Evolutionary conservation across 2,797 vertebrate species (phyloP), one percentile per base, ranked within the genome.

Genomic region (Argentina silus): DNA sequence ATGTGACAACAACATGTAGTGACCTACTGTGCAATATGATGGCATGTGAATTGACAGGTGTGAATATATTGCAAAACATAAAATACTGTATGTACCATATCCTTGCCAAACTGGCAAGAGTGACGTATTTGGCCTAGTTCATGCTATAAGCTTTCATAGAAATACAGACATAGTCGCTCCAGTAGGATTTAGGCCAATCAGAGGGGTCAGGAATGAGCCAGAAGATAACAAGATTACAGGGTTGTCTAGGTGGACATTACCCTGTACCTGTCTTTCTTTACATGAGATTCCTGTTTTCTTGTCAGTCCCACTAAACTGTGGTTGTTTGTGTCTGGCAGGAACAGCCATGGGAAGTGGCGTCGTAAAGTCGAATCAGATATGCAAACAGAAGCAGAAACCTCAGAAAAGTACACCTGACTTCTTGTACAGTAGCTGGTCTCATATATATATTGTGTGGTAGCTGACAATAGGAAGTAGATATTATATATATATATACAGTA

Each of bases 301-400:
- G 44, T 6, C 48, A 36, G 10, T 15, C 15, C 21, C 59, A 48
- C 19, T 69, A 36, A 15, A 59, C 9, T 59, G 53, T 42, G 42
- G 42, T 57, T 57, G 10, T 69, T 43, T 47, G 17, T 79, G 55
- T 21, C 27, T 64, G 56, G 72, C 85, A 93, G 90, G 79, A 86
- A 85, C 77, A 89, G 83, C 81, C 87, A 94, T 95, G 94, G 94
- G 94, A 90, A 93, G 93, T 92, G 93, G 93, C 12, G 93, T 94
- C 83, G 68, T 93, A 70, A 95, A 92, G 85, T 90, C 87, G 75
- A 70, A 81, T 78, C 86, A 85, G 48, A 92, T 94, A 61, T 27
- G 36, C 59, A n/a, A 36, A 61, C 79, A 90, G 80, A 93, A 88
- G 87, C 70, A 84, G 67, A 3, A 69, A 4, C 17, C 44, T 10